Conservation (phyloP, 2,888 invertebrate species). For the Malachius bipustulatus region DNA sequence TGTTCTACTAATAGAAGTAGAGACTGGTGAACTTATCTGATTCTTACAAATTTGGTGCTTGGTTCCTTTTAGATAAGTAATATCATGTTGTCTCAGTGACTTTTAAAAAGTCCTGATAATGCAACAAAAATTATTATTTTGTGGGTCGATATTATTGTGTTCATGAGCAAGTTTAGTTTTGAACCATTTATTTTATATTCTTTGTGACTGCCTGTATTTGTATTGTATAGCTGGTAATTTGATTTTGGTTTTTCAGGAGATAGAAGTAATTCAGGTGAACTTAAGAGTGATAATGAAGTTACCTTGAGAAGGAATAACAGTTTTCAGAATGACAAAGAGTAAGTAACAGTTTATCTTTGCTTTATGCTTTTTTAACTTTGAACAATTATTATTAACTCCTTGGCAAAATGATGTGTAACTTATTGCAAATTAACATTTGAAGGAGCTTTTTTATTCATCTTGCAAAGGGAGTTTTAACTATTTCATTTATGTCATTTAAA, state of each 20-base stretch:
- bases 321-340: conserved; percentile 83
- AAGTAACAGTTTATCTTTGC: conserved; percentile 37
- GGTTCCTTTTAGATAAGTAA: too few species aligned
- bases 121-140: too few species aligned
- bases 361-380: conserved; percentile 13
- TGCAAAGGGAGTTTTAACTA: conserved; percentile 10
- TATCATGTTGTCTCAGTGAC: too few species aligned
- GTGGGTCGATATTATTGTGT: too few species aligned
- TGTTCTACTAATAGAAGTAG: too few species aligned
- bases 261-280: conserved; percentile 31
- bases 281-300: conserved; percentile 47
- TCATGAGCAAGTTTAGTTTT: too few species aligned
- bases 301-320: conserved; percentile 72
- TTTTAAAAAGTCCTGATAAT: too few species aligned
- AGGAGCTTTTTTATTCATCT: conserved; percentile 10
- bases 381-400: conserved; percentile 25
- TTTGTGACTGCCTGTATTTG: conserved; percentile 8
- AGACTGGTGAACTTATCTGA: too few species aligned
- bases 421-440: not conserved
- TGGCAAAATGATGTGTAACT: conserved; percentile 28
- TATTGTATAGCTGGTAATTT: conserved; percentile 4
- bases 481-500: conserved; percentile 4
- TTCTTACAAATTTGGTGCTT: too few species aligned
- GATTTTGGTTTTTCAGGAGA: conserved; percentile 39
- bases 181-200: too few species aligned